Evolutionary conservation across 2,888 invertebrate genomes (phyloP), one percentile per base, ranked within the genome.

Genomic region (Zelleria hepariella): DNA sequence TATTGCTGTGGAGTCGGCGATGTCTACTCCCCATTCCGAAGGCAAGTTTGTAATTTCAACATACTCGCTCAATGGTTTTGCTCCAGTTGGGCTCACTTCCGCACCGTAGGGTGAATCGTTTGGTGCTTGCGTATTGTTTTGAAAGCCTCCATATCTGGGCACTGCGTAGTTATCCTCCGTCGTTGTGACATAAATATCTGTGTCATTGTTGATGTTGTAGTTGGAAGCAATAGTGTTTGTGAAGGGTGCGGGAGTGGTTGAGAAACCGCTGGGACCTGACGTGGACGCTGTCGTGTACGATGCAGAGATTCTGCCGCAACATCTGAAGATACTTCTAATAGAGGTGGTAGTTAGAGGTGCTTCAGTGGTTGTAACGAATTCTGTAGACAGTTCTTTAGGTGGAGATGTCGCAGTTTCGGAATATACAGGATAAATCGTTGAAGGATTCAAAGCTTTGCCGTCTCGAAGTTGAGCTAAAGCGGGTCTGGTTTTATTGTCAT

Each of bases 11-110:
- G 80, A 65, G 6, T 77, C 76, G 5, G 77, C 71, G 20, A 74
- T 65, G n/a, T 83, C 82, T 47, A 84, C 71, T 10, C 86, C 89
- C 87, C 88, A 90, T 53, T 82, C 82, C 21, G 84, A 73, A 4
- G 89, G 87, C 56, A 87, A 66, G 60, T 86, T 84, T 3, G 86
- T 86, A n/a, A 75, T 79, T 76, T 84, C 81, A 18, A 82, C 74
- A 48, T 86, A 85, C 18, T 90, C 90, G 54, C 77, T 89, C 5
- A 84, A 67, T 1, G 90, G 89, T 67, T 88, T 87, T 0, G 87
- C 83, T 24, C 85, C 79, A 23, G 78, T 79, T 0, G 85, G 80
- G 58, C 78, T 80, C 0, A 85, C 75, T 26, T 82, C 82, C 59
- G 75, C 78, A 1, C 90, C 90, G 57, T 91, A 91, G 6, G 90